Evolutionary conservation across 2,888 invertebrate species (phyloP).

Genomic region (Flexamia atlantica): DNA sequence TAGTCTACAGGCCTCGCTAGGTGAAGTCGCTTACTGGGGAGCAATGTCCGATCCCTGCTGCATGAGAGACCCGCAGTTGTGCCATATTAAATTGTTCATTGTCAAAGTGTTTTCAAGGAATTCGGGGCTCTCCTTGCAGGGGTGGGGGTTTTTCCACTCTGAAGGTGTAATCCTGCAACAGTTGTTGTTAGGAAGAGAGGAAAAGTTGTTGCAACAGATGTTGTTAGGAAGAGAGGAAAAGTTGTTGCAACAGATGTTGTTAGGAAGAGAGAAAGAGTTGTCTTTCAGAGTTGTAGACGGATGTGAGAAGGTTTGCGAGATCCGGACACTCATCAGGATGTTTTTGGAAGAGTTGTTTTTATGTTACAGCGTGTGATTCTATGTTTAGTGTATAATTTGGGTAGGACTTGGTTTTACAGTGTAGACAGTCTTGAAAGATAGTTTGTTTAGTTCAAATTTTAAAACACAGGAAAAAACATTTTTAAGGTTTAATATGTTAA

Average conservation of each 20-base stretch:
- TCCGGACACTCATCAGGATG: too few species aligned
- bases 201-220: constrained; percentile 69
- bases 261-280: too few species aligned
- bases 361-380: too few species aligned
- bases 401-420: too few species aligned
- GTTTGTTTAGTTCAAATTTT: too few species aligned
- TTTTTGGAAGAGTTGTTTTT: too few species aligned
- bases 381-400: too few species aligned
- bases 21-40: constrained; percentile 74
- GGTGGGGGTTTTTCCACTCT: constrained; percentile 78
- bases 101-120: constrained; percentile 78
- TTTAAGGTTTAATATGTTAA: too few species aligned
- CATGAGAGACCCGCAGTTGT: constrained; percentile 78
- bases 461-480: too few species aligned
- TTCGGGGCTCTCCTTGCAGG: constrained; percentile 76
- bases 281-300: too few species aligned
- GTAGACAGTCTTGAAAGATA: too few species aligned
- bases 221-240: constrained; percentile 46
- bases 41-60: constrained; percentile 78
- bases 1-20: constrained; percentile 46
- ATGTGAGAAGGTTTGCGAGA: too few species aligned
- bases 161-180: constrained; percentile 76
- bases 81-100: constrained; percentile 79
- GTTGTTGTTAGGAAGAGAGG: constrained; percentile 37
- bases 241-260: constrained; percentile 67